Evolutionary conservation across 2,113 vertebrate genomes (phyloP).

Genomic region (Halichoerus grypus): DNA sequence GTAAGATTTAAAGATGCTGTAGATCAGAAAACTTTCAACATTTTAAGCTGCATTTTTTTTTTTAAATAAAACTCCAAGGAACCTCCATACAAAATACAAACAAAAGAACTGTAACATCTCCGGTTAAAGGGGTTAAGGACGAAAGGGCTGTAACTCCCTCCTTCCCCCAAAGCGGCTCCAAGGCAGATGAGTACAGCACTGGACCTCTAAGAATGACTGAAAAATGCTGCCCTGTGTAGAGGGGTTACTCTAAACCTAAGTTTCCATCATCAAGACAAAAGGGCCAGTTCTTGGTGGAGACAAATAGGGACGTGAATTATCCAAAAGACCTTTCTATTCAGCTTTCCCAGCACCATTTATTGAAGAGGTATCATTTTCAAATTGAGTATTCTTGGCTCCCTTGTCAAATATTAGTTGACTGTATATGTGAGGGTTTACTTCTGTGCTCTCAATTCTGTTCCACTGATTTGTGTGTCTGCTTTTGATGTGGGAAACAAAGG

Average conservation of each 20-base stretch:
- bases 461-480: not conserved
- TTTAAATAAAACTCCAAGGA: not conserved
- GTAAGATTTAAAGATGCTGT: not conserved
- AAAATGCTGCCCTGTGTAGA: not conserved
- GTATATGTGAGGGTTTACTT: not conserved
- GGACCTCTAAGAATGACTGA: not conserved
- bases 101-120: not conserved
- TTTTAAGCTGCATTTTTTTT: not conserved
- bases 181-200: rapidly evolving
- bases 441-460: not conserved
- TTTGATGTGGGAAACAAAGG: not conserved
- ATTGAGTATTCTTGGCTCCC: not conserved
- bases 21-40: not conserved
- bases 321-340: not conserved
- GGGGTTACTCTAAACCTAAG: not conserved
- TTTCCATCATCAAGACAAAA: not conserved
- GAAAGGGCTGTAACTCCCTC: not conserved
- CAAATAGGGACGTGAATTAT: not conserved
- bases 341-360: not conserved
- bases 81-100: not conserved
- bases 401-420: not conserved
- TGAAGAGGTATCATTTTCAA: not conserved
- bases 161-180: not conserved
- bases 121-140: not conserved
- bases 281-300: not conserved